phyloP scores from a whole-genome alignment of 2,888 invertebrate genomes.

The Automeris io region DNA sequence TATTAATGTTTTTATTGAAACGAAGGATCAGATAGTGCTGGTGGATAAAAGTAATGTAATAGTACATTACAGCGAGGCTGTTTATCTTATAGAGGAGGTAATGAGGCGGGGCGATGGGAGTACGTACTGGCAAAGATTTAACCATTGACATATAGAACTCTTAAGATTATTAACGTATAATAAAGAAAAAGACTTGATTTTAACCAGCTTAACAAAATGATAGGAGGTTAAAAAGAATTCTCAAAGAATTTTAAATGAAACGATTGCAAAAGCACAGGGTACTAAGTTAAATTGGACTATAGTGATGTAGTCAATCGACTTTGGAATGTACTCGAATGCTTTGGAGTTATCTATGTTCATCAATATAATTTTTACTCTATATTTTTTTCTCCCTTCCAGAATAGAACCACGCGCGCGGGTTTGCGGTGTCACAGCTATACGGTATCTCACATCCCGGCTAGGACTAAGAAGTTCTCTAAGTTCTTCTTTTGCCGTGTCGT shows the following conservation, averaged over 20 bases:
- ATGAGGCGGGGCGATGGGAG: conserved; percentile 71
- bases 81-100: conserved; percentile 61
- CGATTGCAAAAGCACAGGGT: background rate
- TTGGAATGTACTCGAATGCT: background rate
- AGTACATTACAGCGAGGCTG: conserved; percentile 52
- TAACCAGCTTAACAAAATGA: conserved; percentile 25
- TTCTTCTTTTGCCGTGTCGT: too few species aligned
- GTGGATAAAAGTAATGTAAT: conserved; percentile 41
- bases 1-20: conserved; percentile 66
- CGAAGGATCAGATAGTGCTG: conserved; percentile 48
- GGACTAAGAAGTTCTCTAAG: too few species aligned
- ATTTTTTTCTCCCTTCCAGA: too few species aligned
- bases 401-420: too few species aligned
- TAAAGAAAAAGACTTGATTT: conserved; percentile 34
- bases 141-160: conserved; percentile 55
- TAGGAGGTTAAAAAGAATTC: conserved; percentile 21
- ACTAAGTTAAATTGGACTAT: background rate
- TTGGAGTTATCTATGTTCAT: too few species aligned
- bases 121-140: conserved; percentile 60
- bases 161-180: conserved; percentile 48
- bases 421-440: too few species aligned
- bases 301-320: background rate
- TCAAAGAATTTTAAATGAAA: background rate
- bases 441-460: too few species aligned
- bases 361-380: too few species aligned